Base-by-base conservation (phyloP, 2,797 vertebrate species). In the Pyrrhura leucotis region DNA sequence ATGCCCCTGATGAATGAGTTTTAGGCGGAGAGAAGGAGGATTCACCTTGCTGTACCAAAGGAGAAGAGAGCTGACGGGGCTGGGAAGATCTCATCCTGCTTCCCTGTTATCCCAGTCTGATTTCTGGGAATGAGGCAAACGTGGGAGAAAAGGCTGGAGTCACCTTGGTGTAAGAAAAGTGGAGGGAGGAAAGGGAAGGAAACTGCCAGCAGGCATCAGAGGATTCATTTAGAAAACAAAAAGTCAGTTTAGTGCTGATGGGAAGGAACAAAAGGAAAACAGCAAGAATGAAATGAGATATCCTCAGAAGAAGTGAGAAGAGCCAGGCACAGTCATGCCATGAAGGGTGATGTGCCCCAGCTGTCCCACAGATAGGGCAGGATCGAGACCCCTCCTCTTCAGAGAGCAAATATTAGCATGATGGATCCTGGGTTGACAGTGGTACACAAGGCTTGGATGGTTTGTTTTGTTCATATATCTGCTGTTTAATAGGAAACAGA, bases 1-100 rank as follows among this genome's bases (percentile, higher is more conserved):
- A 5, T 5, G 8, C 1, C 12, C 33, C 39, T 48, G 61, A 68
- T 33, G 26, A 72, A 76, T 25, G 65, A 42, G 31, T 22, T 85
- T 79, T 10, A 9, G 45, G 29, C 14, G 56, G 33, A 88, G 14
- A 87, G 40, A 11, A 91, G 26, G 51, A 83, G 53, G 67, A 85
- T 44, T 19, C 33, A 82, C 14, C 42, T 29, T 42, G 22, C 12
- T 2, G 12, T 28, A 54, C 0, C 0, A 4, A 75, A 82, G 51
- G 37, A 91, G 51, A 71, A 90, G 83, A 75, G 15, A 65, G 26
- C 14, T 62, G 51, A 72, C 26, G n/a, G 20, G 29, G 5, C 4
- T 72, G 26, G 19, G 54, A 75, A 63, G 22, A 48, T 37, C 35
- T 90, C 48, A 72, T 11, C 20, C 8, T 14, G 6, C 31, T 59